A percentile compares a stretch with the other conserved stretches of the same genome.
These are phyloP conservation scores for Stomatorhinus walkeri DNA, from an alignment of 2,797 vertebrate species.

Conservation along the genomic window DNA sequence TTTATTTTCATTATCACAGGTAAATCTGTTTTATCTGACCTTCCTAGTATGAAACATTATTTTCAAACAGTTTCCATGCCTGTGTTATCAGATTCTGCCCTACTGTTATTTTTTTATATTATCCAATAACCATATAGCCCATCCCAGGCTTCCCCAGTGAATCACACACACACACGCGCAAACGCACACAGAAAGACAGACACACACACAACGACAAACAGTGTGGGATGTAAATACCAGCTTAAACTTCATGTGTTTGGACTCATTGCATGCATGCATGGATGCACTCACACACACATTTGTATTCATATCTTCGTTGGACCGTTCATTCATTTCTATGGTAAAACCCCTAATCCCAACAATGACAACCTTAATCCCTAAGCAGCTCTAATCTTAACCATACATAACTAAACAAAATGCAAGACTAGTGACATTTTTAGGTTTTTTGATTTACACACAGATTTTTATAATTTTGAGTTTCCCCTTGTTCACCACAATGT, in stretches of 20 bases:
- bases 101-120: background rate
- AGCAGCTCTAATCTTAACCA: background rate
- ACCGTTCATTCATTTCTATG: background rate
- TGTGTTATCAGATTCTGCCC: background rate
- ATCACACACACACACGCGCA: background rate
- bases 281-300: background rate
- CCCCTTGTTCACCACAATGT: background rate
- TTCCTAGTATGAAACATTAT: background rate
- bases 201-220: background rate
- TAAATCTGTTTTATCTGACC: background rate
- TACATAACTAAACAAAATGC: too few species aligned
- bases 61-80: background rate
- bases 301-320: background rate
- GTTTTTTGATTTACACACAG: too few species aligned
- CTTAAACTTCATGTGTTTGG: background rate
- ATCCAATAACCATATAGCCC: background rate
- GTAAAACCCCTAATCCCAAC: background rate
- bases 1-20: background rate
- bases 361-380: background rate
- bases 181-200: too few species aligned
- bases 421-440: too few species aligned
- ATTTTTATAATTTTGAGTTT: background rate
- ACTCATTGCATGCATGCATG: too few species aligned
- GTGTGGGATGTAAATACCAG: background rate
- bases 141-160: background rate